These are phyloP conservation scores for Galeopsomyia nigrocyanea DNA, from an alignment of 2,888 invertebrate genomes.

Conservation along the genomic window DNA sequence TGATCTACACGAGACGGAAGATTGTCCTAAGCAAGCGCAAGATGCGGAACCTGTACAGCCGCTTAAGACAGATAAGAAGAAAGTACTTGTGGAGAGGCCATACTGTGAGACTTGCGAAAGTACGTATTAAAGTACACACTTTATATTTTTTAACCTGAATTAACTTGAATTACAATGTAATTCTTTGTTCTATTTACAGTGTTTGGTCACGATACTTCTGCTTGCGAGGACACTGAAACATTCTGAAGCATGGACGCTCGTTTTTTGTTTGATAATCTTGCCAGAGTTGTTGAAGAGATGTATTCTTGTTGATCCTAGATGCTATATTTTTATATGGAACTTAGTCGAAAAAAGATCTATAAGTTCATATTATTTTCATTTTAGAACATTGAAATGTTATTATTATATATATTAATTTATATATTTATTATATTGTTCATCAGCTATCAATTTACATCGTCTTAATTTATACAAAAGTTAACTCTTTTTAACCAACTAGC, in stretches of 20 bases:
- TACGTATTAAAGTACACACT: slow-evolving; percentile 64
- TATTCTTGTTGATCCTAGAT: slow-evolving; percentile 41
- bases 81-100: slow-evolving; percentile 72
- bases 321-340: slow-evolving; percentile 47
- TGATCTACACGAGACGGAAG: slow-evolving; percentile 97
- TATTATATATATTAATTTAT: slow-evolving; percentile 44
- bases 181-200: slow-evolving; percentile 74
- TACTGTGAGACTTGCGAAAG: slow-evolving; percentile 96
- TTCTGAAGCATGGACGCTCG: slow-evolving; percentile 71
- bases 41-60: slow-evolving; percentile 71
- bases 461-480: slow-evolving; percentile 31
- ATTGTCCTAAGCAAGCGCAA: slow-evolving; percentile 89
- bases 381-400: slow-evolving; percentile 34
- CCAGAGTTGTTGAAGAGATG: slow-evolving; percentile 27
- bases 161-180: slow-evolving; percentile 23
- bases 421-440: slow-evolving; percentile 23
- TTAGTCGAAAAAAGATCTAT: slow-evolving; percentile 16
- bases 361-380: slow-evolving; percentile 26
- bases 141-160: slow-evolving; percentile 13
- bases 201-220: slow-evolving; percentile 89
- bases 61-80: slow-evolving; percentile 57
- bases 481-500: neutral
- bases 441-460: slow-evolving; percentile 31
- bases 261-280: slow-evolving; percentile 37
- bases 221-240: slow-evolving; percentile 89